Percentiles rank a stretch among this genome's conserved stretches.
These are phyloP conservation scores for Chironomus striatipennis DNA, from an alignment of 1,140 invertebrate species.

Conservation along the genomic window DNA sequence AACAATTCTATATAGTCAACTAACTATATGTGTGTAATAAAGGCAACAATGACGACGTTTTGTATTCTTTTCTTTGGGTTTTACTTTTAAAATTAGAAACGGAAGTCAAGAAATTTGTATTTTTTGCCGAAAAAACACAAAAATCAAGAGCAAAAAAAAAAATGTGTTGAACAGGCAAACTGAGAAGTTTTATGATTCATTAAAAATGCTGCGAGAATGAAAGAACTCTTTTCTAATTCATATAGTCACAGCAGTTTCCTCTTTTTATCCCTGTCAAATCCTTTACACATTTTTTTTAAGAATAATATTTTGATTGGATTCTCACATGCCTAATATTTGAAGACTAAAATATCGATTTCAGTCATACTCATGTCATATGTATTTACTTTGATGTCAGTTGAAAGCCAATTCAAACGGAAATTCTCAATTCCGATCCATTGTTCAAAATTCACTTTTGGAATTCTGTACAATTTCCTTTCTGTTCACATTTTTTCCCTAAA, in stretches of 20 bases:
- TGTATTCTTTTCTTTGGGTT: neutral
- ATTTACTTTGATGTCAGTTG: neutral
- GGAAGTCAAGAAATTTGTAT: conserved; percentile 17
- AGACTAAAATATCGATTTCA: conserved; percentile 17
- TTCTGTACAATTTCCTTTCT: neutral
- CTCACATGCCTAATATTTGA: neutral
- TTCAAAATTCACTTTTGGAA: neutral
- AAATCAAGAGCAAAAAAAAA: too few relatives aligned
- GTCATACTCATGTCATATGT: too few relatives aligned
- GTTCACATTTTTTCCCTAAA: neutral
- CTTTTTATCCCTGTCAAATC: neutral
- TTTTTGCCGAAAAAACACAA: neutral
- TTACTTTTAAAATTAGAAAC: conserved; percentile 21
- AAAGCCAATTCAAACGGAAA: conserved; percentile 19
- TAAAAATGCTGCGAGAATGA: neutral
- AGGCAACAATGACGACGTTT: conserved; percentile 4
- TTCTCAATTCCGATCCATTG: neutral
- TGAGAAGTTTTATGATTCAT: neutral
- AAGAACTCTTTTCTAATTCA: neutral
- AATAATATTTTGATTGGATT: conserved; percentile 15
- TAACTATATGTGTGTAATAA: neutral
- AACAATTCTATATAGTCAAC: neutral
- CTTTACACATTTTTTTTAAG: neutral
- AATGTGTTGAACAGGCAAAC: neutral
- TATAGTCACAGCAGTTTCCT: neutral